Conservation (phyloP, 2,888 invertebrate species). For the Cantharis nigra region DNA sequence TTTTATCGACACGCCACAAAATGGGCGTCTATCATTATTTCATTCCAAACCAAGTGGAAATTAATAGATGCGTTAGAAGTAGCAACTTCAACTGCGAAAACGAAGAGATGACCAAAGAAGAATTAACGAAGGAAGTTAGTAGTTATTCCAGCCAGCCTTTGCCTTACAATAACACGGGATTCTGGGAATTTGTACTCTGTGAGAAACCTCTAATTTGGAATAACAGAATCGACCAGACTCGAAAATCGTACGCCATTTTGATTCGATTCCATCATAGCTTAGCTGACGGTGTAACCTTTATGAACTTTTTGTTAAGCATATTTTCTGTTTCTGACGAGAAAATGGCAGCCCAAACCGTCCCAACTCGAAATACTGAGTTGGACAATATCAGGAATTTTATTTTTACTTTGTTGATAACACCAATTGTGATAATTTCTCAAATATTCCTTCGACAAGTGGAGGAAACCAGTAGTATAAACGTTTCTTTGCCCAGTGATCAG, state of each 20-base stretch:
- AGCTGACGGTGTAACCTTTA: constrained; percentile 60
- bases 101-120: neutral
- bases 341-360: neutral
- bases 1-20: constrained; percentile 5
- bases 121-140: neutral
- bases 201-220: constrained; percentile 33
- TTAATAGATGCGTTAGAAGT: constrained; percentile 7
- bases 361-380: neutral
- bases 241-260: constrained; percentile 50
- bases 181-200: constrained; percentile 61
- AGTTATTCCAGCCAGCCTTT: constrained; percentile 49
- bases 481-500: too few species aligned
- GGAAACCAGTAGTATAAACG: too few species aligned
- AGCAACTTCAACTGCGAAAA: neutral
- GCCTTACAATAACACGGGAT: constrained; percentile 56
- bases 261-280: constrained; percentile 62
- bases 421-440: too few species aligned
- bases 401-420: too few species aligned
- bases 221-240: constrained; percentile 33
- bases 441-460: too few species aligned
- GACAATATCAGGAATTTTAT: too few species aligned
- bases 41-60: constrained; percentile 51
- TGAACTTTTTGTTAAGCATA: constrained; percentile 48
- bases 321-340: neutral
- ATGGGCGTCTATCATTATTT: constrained; percentile 61